Conservation (phyloP, 2,797 vertebrate species). For the Paedocypris micromegethes region DNA sequence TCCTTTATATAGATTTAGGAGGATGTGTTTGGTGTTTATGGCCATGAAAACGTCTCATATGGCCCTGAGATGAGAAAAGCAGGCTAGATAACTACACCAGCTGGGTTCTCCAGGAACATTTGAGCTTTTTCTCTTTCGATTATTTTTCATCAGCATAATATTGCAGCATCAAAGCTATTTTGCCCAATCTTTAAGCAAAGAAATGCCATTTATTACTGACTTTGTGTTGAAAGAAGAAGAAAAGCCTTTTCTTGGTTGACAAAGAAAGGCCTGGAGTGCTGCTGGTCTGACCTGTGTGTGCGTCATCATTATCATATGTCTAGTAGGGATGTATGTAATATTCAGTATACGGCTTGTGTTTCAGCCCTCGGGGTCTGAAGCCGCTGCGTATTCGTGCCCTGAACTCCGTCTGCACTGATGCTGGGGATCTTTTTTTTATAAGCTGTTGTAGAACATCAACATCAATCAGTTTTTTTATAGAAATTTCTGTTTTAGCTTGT, state of each 20-base stretch:
- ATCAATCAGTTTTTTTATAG: too few relatives aligned
- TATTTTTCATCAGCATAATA: constrained; percentile 8
- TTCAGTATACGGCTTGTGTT: constrained; percentile 9
- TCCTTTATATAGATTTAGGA: constrained; percentile 33
- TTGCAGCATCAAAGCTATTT: constrained; percentile 3
- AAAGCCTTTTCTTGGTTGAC: constrained; percentile 8
- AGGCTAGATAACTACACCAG: constrained; percentile 32
- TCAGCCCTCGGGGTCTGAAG: constrained; percentile 8
- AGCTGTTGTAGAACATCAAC: too few relatives aligned
- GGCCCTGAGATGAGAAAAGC: constrained; percentile 25
- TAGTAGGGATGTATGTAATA: not conserved
- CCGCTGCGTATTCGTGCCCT: constrained; percentile 8
- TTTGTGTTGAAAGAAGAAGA: not conserved
- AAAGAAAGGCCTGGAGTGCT: constrained; percentile 2
- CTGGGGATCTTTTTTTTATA: too few relatives aligned
- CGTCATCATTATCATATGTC: constrained; percentile 19
- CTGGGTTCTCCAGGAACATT: constrained; percentile 13
- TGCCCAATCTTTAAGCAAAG: too few relatives aligned
- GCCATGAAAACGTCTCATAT: constrained; percentile 13
- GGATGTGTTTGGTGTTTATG: constrained; percentile 24
- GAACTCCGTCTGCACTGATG: constrained; percentile 1
- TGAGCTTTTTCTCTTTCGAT: not conserved
- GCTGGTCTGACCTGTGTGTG: constrained; percentile 8
- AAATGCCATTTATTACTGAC: too few relatives aligned
- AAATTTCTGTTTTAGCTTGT: too few relatives aligned